phyloP scores from a whole-genome alignment of 2,113 vertebrate species.

The Pimephales promelas region DNA sequence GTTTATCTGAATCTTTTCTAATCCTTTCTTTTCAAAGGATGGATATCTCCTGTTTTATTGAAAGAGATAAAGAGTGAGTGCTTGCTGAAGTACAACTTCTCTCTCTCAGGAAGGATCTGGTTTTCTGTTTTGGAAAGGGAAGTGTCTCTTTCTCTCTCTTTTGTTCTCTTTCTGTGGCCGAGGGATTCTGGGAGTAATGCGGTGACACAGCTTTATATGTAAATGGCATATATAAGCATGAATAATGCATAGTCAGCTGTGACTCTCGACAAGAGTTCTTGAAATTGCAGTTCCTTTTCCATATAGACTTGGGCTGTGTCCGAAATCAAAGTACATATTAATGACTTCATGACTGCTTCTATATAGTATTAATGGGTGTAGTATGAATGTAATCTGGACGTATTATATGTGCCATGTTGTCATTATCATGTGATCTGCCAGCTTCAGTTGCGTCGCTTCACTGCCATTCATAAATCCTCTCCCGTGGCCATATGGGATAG shows the following conservation, averaged over 20 bases:
- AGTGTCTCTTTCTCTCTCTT: neutral
- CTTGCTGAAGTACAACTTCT: slow-evolving; percentile 32
- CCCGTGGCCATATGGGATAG: no score
- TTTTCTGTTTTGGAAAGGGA: slow-evolving; percentile 2
- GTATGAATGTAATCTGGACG: no score
- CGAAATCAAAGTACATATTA: no score
- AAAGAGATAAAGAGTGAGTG: slow-evolving; percentile 35
- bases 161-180: neutral
- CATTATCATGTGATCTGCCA: no score
- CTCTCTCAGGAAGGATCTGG: neutral
- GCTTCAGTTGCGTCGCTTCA: no score
- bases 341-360: no score
- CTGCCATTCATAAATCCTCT: no score
- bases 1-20: slow-evolving; percentile 55
- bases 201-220: neutral
- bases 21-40: slow-evolving; percentile 50
- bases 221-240: neutral
- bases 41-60: slow-evolving; percentile 44
- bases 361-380: no score
- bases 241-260: neutral
- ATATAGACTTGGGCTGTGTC: neutral
- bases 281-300: neutral
- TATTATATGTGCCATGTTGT: no score
- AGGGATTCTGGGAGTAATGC: slow-evolving; percentile 3
- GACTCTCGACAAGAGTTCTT: neutral